Evolutionary conservation across 2,113 vertebrate genomes (phyloP), one percentile per base, ranked within the genome.

Genomic region (Hucho hucho): DNA sequence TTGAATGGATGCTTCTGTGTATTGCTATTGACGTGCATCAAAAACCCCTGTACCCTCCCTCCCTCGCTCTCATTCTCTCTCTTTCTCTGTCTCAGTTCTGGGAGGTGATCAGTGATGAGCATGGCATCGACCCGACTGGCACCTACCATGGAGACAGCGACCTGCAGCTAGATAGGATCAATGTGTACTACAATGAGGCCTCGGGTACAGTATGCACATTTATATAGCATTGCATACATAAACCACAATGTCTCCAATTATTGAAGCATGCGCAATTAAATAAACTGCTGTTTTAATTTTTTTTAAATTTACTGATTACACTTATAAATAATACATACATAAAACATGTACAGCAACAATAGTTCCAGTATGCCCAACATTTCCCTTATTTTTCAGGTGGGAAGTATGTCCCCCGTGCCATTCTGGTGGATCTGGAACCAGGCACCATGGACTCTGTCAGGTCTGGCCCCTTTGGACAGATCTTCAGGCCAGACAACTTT

Each of bases 381-480:
- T 61, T 37, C 20, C 29, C 13, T 2, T 75, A 13, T 2, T 61
- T 84, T 80, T 63, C 76, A 93, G 93, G 92, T 80, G 93, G 93
- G 20, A 94, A 93, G 70, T 93, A 93, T 58, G 93, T 94, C 0
- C 93, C 93, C 58, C 84, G 96, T 0, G 97, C 97, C 81, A 95
- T 99, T 89, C 91, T 99, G 83, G 97, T 98, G 81, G 97, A 98
- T 84, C 85, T 99, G 90, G 97, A 99, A 84, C 97, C 97, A 0
- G 97, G 97, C 1, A 98, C 97, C 1, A 98, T 98, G 97, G 97
- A 98, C 85, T 97, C 96, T 0, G 97, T 99, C 70, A 94, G 97
- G 69, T 94, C 93, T 0, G 93, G 93, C 25, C 92, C 92, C 4
- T 93, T 94, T 3, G 93, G 93, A 64, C 93, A 94, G 82, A 92